Evolutionary conservation across 2,113 vertebrate species (phyloP).

Genomic region (Cranoglanis bouderius): DNA sequence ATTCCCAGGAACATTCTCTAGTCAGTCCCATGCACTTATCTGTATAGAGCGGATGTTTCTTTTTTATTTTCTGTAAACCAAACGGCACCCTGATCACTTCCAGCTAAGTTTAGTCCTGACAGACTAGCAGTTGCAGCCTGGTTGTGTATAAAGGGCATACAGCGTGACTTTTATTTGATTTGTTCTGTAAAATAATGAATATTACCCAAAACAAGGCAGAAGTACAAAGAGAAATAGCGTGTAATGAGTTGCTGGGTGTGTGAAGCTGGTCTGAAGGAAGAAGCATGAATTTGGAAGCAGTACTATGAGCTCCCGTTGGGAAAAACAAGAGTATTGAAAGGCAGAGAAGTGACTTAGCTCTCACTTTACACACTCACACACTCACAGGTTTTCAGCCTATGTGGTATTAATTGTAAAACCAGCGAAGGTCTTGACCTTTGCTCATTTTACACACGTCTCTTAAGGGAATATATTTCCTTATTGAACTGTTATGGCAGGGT

Average conservation of each 20-base stretch:
- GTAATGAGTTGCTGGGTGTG: not conserved
- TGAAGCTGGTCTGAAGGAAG: not conserved
- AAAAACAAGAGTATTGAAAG: slow-evolving; percentile 8
- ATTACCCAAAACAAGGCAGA: not conserved
- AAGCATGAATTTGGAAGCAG: not conserved
- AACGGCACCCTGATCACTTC: not conserved
- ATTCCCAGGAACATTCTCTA: slow-evolving; percentile 19
- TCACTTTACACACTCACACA: not conserved
- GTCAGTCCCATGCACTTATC: not conserved
- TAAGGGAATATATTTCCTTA: slow-evolving; percentile 1
- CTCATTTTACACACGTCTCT: slow-evolving; percentile 1
- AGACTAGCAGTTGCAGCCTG: not conserved
- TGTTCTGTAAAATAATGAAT: not conserved
- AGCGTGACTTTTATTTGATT: not conserved
- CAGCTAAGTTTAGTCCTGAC: not conserved
- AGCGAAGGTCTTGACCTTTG: slow-evolving; percentile 30
- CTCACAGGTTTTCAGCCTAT: not conserved
- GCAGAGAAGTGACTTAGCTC: not conserved
- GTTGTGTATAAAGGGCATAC: not conserved
- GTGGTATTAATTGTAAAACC: not conserved
- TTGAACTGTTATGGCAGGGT: slow-evolving; percentile 1
- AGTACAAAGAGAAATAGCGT: not conserved
- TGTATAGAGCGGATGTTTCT: not conserved
- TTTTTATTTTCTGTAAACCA: not conserved
- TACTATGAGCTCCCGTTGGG: not conserved